Percentiles rank a stretch among this genome's conserved stretches.
phyloP scores from a whole-genome alignment of 2,113 vertebrate genomes.

The Eurystomus gularis region DNA sequence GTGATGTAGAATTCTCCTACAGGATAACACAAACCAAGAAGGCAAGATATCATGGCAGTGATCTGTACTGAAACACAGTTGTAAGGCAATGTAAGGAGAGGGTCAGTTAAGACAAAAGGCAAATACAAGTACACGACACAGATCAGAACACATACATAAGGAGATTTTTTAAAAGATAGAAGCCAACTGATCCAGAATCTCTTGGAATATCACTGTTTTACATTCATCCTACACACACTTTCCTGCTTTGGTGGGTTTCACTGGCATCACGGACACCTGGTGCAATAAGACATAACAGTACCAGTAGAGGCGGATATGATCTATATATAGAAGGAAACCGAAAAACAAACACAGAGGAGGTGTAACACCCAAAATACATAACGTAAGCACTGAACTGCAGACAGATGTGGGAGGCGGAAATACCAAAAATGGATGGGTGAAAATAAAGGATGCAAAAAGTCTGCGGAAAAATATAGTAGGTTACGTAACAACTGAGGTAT shows the following conservation, averaged over 20 bases:
- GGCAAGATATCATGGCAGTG: background rate
- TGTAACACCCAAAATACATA: constrained; percentile 47
- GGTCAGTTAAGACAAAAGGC: background rate
- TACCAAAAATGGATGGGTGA: constrained; percentile 40
- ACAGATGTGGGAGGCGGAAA: constrained; percentile 62
- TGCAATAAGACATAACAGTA: background rate
- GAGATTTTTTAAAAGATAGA: background rate
- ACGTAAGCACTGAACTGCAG: constrained; percentile 35
- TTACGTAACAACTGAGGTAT: background rate
- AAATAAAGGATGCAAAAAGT: constrained; percentile 15
- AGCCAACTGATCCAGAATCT: background rate
- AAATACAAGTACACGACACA: background rate
- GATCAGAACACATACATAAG: background rate
- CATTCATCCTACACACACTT: background rate
- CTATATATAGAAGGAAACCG: constrained; percentile 26
- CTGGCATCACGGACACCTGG: background rate
- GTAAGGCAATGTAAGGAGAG: background rate
- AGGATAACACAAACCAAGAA: background rate
- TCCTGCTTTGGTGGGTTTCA: background rate
- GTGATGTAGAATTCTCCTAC: constrained; percentile 96
- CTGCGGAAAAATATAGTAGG: background rate
- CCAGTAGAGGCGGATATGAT: constrained; percentile 13
- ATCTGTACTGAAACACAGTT: background rate
- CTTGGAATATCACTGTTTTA: background rate
- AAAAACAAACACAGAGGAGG: constrained; percentile 50